Percentiles rank a stretch among this genome's conserved stretches.
phyloP scores from a whole-genome alignment of 2,113 vertebrate species.

The Alligator mississippiensis region DNA sequence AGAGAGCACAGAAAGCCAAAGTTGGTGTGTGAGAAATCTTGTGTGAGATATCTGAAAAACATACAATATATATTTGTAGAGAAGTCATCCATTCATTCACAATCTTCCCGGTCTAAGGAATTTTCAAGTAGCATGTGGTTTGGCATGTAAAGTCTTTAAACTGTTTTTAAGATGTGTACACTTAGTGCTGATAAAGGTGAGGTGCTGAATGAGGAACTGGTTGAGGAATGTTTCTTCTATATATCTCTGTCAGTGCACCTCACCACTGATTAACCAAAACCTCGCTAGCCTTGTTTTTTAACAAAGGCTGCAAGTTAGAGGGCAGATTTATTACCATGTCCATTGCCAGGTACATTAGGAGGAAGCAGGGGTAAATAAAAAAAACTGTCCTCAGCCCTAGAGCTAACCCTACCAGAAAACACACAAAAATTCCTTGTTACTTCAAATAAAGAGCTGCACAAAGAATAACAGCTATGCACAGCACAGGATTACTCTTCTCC shows the following conservation, averaged over 20 bases:
- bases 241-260: neutral
- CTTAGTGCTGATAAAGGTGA: neutral
- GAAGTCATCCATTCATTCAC: too few relatives aligned
- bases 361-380: neutral
- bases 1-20: neutral
- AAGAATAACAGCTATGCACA: neutral
- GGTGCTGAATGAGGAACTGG: neutral
- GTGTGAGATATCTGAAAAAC: neutral
- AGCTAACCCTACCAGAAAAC: neutral
- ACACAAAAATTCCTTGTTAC: neutral
- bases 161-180: neutral
- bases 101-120: neutral
- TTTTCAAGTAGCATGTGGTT: neutral
- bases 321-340: neutral
- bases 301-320: neutral
- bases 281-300: neutral
- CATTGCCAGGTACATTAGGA: neutral
- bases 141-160: neutral
- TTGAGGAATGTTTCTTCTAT: neutral
- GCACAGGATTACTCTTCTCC: neutral
- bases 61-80: neutral
- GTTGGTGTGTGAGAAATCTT: neutral
- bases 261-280: rapidly evolving
- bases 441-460: neutral
- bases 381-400: neutral